A percentile compares a stretch with the other conserved stretches of the same genome.
Evolutionary conservation across 2,888 invertebrate genomes (phyloP).

Genomic region (Caenorhabditis macrosperma): DNA sequence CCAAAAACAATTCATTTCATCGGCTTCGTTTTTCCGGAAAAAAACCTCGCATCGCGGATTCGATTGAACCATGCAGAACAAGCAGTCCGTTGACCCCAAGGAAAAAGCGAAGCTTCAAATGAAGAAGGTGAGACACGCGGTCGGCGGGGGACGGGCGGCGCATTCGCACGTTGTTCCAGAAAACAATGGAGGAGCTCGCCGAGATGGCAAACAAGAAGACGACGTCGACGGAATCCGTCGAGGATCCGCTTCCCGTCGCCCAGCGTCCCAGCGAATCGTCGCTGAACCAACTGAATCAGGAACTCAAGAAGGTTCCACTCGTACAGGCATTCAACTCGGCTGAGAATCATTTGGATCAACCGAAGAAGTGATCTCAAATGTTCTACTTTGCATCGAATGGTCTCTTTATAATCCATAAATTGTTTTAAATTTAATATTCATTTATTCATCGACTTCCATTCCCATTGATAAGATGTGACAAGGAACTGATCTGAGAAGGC

Average conservation of each 20-base stretch:
- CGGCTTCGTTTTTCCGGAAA: not conserved
- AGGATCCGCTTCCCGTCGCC: conserved; percentile 25
- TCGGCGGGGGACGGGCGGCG: no score
- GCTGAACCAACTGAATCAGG: conserved; percentile 20
- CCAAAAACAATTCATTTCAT: not conserved
- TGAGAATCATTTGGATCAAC: conserved; percentile 29
- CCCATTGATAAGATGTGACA: no score
- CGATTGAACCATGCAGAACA: conserved; percentile 23
- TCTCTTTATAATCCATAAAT: not conserved
- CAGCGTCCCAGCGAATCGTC: conserved; percentile 40
- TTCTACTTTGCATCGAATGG: no score
- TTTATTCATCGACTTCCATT: no score
- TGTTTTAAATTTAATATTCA: not conserved
- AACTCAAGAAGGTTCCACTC: conserved; percentile 34
- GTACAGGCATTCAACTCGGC: conserved; percentile 43
- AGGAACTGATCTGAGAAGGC: no score
- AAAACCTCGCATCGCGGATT: conserved; percentile 23
- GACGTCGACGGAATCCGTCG: conserved; percentile 38
- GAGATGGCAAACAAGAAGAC: conserved; percentile 32
- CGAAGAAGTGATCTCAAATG: conserved; percentile 4
- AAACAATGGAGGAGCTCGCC: conserved; percentile 32
- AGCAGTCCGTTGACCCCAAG: conserved; percentile 4
- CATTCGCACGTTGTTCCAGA: conserved; percentile 13
- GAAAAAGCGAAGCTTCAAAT: conserved; percentile 33
- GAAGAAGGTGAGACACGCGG: conserved; percentile 40